Evolutionary conservation across 2,113 vertebrate species (phyloP), one percentile per base, ranked within the genome.

Genomic region (Microcebus jonahi): DNA sequence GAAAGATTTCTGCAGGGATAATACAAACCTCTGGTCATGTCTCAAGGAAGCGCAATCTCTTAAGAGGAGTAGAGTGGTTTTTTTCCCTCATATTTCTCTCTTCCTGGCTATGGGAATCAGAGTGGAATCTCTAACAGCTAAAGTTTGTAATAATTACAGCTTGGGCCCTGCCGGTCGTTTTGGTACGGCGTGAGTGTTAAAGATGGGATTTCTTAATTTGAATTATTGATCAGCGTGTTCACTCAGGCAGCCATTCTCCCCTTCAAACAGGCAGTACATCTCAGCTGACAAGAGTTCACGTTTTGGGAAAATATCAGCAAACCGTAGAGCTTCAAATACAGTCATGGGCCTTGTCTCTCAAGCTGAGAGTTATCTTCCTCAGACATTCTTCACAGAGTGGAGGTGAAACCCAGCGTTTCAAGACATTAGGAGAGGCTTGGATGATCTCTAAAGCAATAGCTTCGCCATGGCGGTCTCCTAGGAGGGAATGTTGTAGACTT

Each of bases 121-220:
- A 97, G 94, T 90, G 20, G 61, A 93, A 97, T 95, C 96, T 97
- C 96, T 95, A 96, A 94, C 61, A 92, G 92, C 92, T 96, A 84
- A 97, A 95, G 97, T 98, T 96, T 97, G 98, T 98, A 98, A 97
- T 98, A 97, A 98, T 98, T 98, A 98, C 95, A 97, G 83, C 91
- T 97, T 93, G 96, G 97, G 75, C 76, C 97, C 92, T 96, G 98
- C 48, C 71, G 65, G 65, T 98, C 98, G 98, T 96, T 98, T 97
- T 97, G 96, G 96, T 97, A 92, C 85, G 96, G 97, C 95, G 97
- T 97, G 96, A 98, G 98, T 39, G 95, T 98, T 98, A 98, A 98
- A 98, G 98, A 98, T 98, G 98, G 98, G 97, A 97, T 97, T 23
- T 98, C 98, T 98, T 98, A 98, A 98, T 99, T 98, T 98, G 98